Evolutionary conservation across 2,797 vertebrate species (phyloP).

Genomic region (Aotus griseimembra): DNA sequence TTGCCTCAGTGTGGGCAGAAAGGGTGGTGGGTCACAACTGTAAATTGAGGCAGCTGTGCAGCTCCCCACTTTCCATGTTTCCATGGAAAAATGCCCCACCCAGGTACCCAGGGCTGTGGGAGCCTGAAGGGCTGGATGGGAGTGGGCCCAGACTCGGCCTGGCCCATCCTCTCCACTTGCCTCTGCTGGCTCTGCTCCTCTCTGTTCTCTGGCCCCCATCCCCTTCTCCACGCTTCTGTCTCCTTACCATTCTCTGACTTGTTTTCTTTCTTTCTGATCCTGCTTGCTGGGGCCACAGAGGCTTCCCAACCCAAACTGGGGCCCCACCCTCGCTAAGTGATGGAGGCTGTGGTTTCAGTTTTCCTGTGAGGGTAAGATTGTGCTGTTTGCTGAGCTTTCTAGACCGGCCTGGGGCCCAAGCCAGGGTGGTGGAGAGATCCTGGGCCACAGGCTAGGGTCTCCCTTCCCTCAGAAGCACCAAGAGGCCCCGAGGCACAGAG

Average conservation of each 20-base stretch:
- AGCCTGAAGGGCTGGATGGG: neutral
- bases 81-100: neutral
- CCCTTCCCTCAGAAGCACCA: neutral
- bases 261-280: neutral
- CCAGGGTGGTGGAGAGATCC: neutral
- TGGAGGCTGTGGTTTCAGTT: constrained; percentile 38
- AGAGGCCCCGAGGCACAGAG: neutral
- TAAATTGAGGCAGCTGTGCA: neutral
- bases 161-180: neutral
- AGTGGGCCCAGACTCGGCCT: neutral
- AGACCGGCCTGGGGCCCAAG: neutral
- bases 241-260: neutral
- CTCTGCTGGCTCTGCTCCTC: no score
- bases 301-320: neutral
- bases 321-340: neutral
- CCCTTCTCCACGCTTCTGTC: neutral
- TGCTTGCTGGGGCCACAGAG: neutral
- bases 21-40: neutral
- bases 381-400: neutral
- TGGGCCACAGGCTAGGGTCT: rapidly evolving
- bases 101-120: neutral
- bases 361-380: neutral
- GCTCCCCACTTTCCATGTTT: neutral
- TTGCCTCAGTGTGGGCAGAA: neutral
- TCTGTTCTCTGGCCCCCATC: no score